Conservation (phyloP, 2,888 invertebrate species). For the Conops quadrifasciatus region DNA sequence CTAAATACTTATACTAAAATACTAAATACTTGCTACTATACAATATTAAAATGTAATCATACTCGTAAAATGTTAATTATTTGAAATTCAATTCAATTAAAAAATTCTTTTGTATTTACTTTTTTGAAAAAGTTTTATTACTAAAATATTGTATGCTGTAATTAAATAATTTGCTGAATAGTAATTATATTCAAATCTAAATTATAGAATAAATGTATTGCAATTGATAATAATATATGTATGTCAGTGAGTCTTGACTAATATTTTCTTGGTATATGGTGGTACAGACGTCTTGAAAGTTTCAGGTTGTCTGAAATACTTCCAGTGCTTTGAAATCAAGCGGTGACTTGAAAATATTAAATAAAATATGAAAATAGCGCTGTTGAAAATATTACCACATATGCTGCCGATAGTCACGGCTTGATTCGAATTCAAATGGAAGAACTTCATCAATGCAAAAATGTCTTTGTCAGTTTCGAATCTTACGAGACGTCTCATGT, state of each 20-base stretch:
- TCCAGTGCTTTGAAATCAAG: no score
- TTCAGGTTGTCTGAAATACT: no score
- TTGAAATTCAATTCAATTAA: constrained; percentile 2
- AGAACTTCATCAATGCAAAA: no score
- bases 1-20: background rate
- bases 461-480: no score
- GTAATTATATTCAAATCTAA: background rate
- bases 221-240: no score
- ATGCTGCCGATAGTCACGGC: no score
- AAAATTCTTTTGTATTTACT: constrained; percentile 26
- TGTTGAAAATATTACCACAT: no score
- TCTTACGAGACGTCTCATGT: no score
- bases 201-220: background rate
- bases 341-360: no score
- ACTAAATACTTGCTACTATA: constrained; percentile 3
- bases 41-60: background rate
- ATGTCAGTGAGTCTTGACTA: background rate
- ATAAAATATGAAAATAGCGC: no score
- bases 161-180: constrained; percentile 24
- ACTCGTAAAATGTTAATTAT: background rate
- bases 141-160: constrained; percentile 33
- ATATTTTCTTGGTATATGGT: constrained; percentile 27
- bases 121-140: constrained; percentile 30
- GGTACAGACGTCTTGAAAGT: no score
- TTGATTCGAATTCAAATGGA: no score